Base-by-base conservation (phyloP, 2,888 invertebrate genomes). In the Cheiracanthium punctorium region DNA sequence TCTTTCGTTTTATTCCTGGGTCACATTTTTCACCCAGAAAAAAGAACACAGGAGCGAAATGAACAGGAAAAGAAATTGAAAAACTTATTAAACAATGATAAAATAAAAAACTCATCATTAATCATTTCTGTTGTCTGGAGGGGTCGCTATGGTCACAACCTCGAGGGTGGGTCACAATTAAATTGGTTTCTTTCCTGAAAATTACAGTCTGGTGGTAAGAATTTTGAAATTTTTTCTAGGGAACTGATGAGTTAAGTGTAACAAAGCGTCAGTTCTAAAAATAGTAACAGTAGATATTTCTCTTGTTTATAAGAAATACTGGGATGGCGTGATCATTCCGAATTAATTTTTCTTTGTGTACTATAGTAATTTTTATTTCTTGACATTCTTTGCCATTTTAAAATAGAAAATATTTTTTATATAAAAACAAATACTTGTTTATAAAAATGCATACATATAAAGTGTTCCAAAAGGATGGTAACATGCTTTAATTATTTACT, bases 171-270 rank as follows among this genome's bases (percentile, higher is more conserved):
- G 28, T 12, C 28, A n/a, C n/a, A 1, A 0, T n/a, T 67, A 67
- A 67, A 67, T 67, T 67, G 32, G 30, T 30, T 67, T 67, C 32
- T 67, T 30, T 67, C 30, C 14, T 67, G 67, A 67, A 67, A 58
- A 30, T 7, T 32, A 8, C 17, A n/a, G 48, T 48, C 17, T 24
- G 64, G 17, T 8, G 17, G 67, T n/a, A n/a, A n/a, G n/a, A 32
- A 67, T 30, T 17, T 8, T 7, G 30, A 24, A 67, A 67, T 28
- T 64, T 64, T 64, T 64, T 24, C 8, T 64, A 12, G 0, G 12
- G 17, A 32, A 67, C 32, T 17, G 32, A 58, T 58, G 24, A 4
- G 24, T 58, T 58, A 20, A 12, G 24, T 58, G 12, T 58, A 58
- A 20, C 24, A 58, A 24, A 17, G 58, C 4, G 24, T 5, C n/a